phyloP scores from a whole-genome alignment of 2,113 vertebrate genomes.

The Crotalus tigris region DNA sequence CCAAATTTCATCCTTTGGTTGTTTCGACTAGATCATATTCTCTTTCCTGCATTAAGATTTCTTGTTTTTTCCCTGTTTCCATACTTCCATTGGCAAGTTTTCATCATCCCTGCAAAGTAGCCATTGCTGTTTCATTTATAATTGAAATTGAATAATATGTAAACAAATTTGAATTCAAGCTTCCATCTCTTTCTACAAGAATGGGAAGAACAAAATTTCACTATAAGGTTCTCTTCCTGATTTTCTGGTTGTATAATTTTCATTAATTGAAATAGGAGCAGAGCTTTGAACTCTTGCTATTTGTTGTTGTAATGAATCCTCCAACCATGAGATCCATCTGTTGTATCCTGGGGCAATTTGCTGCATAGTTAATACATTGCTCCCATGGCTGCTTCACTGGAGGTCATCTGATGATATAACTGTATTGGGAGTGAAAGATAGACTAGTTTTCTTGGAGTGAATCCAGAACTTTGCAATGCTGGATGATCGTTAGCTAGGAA shows the following conservation, averaged over 20 bases:
- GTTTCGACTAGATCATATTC: background rate
- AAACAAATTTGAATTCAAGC: background rate
- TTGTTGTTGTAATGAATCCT: slow-evolving; percentile 5
- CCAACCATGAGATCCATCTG: background rate
- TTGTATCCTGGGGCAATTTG: background rate
- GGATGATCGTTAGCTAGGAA: slow-evolving; percentile 9
- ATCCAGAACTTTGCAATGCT: slow-evolving; percentile 3
- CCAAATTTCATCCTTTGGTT: background rate
- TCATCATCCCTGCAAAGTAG: background rate
- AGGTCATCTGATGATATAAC: slow-evolving; percentile 18
- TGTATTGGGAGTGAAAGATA: background rate
- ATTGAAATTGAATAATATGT: background rate
- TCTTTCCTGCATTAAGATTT: background rate
- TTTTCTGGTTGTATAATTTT: slow-evolving; percentile 6
- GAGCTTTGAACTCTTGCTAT: background rate
- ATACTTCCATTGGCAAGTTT: background rate
- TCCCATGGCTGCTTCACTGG: background rate
- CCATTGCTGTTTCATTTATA: background rate
- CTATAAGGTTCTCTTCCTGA: background rate
- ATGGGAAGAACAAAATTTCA: background rate
- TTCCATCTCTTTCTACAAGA: background rate
- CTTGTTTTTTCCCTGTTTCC: background rate
- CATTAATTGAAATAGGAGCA: slow-evolving; percentile 11
- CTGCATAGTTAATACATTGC: background rate
- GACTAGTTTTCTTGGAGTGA: slow-evolving; percentile 1